A percentile compares a stretch with the other conserved stretches of the same genome.
Conservation (phyloP, 2,797 vertebrate genomes). For the Poeciliopsis presidionis region DNA sequence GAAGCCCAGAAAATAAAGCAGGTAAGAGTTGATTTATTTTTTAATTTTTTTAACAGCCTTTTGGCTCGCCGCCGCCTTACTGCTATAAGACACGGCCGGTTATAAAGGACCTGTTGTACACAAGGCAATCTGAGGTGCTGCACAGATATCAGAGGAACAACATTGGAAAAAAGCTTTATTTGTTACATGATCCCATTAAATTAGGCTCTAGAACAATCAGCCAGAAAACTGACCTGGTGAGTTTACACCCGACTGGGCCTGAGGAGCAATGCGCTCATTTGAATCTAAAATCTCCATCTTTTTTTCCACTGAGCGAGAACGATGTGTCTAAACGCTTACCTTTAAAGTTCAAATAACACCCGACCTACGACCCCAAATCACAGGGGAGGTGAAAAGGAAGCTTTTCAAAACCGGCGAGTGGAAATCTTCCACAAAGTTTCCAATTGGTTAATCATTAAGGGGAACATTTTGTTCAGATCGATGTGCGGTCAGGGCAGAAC, state of each 20-base stretch:
- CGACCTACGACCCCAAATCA: no score
- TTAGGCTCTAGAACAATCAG: background rate
- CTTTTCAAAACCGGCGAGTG: background rate
- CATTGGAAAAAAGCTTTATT: background rate
- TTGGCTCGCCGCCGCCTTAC: no score
- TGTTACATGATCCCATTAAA: background rate
- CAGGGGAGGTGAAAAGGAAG: background rate
- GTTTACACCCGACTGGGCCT: background rate
- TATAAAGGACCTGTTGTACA: background rate
- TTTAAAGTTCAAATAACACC: no score
- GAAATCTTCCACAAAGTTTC: background rate
- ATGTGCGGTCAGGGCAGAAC: background rate
- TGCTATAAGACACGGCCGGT: background rate
- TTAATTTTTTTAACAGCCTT: background rate
- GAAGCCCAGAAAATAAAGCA: conserved; percentile 95
- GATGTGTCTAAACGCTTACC: background rate
- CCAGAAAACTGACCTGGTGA: background rate
- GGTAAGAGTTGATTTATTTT: conserved; percentile 71
- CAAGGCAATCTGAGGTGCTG: background rate
- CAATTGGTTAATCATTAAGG: background rate
- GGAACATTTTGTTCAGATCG: background rate
- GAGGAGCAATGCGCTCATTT: background rate
- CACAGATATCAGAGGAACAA: background rate
- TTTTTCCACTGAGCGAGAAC: background rate
- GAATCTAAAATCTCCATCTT: background rate